Evolutionary conservation across 2,797 vertebrate species (phyloP).

Genomic region (Macropus fuliginosus): DNA sequence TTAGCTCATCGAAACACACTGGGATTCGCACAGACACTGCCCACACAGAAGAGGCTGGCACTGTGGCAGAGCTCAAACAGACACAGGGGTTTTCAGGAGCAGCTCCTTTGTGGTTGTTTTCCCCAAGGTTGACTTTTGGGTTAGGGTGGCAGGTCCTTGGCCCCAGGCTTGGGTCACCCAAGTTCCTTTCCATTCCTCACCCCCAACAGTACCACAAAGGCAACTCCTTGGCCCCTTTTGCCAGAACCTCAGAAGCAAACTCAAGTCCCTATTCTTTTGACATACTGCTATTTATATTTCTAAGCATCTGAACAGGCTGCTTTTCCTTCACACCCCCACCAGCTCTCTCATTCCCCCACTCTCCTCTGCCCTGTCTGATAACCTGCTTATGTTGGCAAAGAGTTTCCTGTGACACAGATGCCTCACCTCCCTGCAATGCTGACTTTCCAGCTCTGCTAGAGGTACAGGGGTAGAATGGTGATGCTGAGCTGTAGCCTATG

Average conservation of each 20-base stretch:
- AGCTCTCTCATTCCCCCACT: not conserved
- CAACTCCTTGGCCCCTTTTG: not conserved
- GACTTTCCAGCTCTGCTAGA: not conserved
- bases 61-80: slow-evolving; percentile 13
- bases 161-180: not conserved
- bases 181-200: not conserved
- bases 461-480: not conserved
- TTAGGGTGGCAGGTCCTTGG: not conserved
- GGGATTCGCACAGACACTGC: slow-evolving; percentile 63
- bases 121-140: not conserved
- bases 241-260: not conserved
- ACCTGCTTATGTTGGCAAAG: slow-evolving; percentile 36
- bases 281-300: not conserved
- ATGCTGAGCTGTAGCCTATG: not conserved
- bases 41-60: slow-evolving; percentile 65
- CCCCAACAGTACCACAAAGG: not conserved
- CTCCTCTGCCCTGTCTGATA: slow-evolving; percentile 25
- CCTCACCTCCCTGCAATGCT: not conserved
- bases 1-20: slow-evolving; percentile 62
- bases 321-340: slow-evolving; percentile 24
- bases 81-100: not conserved
- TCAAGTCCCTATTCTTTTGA: not conserved
- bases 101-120: not conserved
- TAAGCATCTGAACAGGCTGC: slow-evolving; percentile 8
- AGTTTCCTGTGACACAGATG: slow-evolving; percentile 14